Percentiles rank a stretch among this genome's conserved stretches.
phyloP scores from a whole-genome alignment of 2,113 vertebrate genomes.

The Silurus asotus region DNA sequence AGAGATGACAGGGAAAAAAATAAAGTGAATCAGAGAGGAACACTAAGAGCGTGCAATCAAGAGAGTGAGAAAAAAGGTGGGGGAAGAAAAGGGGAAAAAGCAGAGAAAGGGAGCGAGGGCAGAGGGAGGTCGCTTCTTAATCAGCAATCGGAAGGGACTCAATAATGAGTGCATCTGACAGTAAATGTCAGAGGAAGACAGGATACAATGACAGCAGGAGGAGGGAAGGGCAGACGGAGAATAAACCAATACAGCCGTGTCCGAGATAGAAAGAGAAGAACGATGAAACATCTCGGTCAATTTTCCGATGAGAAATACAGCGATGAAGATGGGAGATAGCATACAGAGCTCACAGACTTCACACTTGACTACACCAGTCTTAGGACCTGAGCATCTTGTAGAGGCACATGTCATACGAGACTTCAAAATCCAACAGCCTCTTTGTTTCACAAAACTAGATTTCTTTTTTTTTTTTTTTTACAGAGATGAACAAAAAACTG shows the following conservation, averaged over 20 bases:
- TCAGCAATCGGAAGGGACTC: conserved; percentile 70
- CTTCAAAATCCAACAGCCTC: neutral
- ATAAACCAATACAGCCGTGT: conserved; percentile 19
- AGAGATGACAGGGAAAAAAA: neutral
- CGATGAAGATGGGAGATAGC: conserved; percentile 55
- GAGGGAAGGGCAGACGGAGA: conserved; percentile 3
- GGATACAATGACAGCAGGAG: conserved; percentile 54
- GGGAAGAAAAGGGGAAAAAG: neutral
- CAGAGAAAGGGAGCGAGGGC: conserved; percentile 43
- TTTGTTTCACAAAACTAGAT: conserved; percentile 27
- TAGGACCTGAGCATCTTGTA: conserved; percentile 49
- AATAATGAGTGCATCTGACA: conserved; percentile 73
- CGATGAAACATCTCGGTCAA: conserved; percentile 50
- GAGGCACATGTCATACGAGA: neutral
- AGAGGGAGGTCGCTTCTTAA: conserved; percentile 61
- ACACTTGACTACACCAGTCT: conserved; percentile 60
- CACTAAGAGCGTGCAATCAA: neutral
- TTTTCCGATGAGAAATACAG: conserved; percentile 60
- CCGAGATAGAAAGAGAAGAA: conserved; percentile 1
- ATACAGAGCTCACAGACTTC: conserved; percentile 52
- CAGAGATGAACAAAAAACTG: neutral
- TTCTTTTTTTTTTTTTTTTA: neutral
- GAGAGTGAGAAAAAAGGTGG: neutral
- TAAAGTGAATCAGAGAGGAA: conserved; percentile 13
- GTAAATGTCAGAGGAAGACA: conserved; percentile 69